A percentile compares a stretch with the other conserved stretches of the same genome.
These are phyloP conservation scores for Pimephales promelas DNA, from an alignment of 2,113 vertebrate species.

Conservation along the genomic window DNA sequence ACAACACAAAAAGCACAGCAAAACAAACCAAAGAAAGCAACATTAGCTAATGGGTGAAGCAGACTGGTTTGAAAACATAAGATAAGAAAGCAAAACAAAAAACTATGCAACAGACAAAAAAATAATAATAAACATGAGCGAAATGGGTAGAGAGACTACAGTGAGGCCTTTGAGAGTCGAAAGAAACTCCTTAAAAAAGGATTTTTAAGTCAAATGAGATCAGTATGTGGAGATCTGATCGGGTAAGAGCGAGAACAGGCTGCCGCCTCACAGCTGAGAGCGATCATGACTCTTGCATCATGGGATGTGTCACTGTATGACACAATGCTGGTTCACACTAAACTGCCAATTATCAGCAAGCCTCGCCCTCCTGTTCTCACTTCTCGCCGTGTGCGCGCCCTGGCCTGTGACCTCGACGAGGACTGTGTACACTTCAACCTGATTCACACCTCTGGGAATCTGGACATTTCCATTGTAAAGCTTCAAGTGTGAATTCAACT, in stretches of 20 bases:
- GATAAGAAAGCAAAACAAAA: too few relatives aligned
- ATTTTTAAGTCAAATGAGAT: constrained; percentile 46
- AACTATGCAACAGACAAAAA: too few relatives aligned
- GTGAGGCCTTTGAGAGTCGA: not conserved
- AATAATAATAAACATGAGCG: too few relatives aligned
- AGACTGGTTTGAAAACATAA: too few relatives aligned
- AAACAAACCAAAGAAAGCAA: too few relatives aligned
- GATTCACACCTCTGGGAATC: constrained; percentile 63
- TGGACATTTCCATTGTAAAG: constrained; percentile 65
- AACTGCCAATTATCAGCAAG: constrained; percentile 32
- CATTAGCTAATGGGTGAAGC: too few relatives aligned
- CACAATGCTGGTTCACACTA: constrained; percentile 20
- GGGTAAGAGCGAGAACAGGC: constrained; percentile 21
- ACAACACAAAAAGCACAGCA: too few relatives aligned
- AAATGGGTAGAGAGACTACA: not conserved
- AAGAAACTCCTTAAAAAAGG: constrained; percentile 37
- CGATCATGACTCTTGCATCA: constrained; percentile 39
- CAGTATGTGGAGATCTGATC: constrained; percentile 51
- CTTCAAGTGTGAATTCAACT: constrained; percentile 73
- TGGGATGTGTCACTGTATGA: constrained; percentile 36
- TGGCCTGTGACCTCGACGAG: constrained; percentile 39
- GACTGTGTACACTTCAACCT: constrained; percentile 49
- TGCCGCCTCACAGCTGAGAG: constrained; percentile 53
- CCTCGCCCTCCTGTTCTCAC: constrained; percentile 39
- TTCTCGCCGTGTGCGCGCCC: not conserved